phyloP scores from a whole-genome alignment of 2,113 vertebrate species.

The Dascyllus trimaculatus region DNA sequence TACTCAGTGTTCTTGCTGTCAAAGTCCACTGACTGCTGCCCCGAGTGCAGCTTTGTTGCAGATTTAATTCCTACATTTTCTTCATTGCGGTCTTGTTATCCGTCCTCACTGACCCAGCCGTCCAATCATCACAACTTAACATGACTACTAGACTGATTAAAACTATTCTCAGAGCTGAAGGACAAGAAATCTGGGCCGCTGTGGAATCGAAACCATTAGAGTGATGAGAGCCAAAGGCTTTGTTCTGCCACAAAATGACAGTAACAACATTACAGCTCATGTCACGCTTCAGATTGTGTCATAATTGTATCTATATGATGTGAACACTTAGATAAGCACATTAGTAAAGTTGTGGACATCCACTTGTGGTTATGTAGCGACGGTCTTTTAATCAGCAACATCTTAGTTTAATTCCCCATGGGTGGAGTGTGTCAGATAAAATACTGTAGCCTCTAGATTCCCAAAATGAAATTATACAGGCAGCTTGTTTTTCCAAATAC shows the following conservation, averaged over 20 bases:
- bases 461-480: conserved; percentile 18
- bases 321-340: conserved; percentile 20
- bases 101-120: conserved; percentile 14
- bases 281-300: neutral
- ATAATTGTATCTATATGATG: conserved; percentile 18
- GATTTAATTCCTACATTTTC: neutral
- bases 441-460: neutral
- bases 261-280: conserved; percentile 9
- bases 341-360: conserved; percentile 10
- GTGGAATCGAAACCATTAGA: conserved; percentile 15
- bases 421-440: conserved; percentile 26
- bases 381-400: neutral
- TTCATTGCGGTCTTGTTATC: conserved; percentile 8
- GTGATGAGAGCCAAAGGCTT: conserved; percentile 1
- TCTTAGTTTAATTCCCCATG: conserved; percentile 26
- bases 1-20: no score
- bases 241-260: conserved; percentile 3
- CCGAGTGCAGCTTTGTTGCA: no score
- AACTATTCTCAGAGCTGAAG: conserved; percentile 6
- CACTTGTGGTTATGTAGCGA: conserved; percentile 16
- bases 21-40: no score
- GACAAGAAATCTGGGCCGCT: neutral
- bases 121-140: neutral
- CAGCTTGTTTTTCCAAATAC: conserved; percentile 17
- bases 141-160: conserved; percentile 1